Conservation (phyloP, 2,797 vertebrate genomes). For the Dryobates pubescens region DNA sequence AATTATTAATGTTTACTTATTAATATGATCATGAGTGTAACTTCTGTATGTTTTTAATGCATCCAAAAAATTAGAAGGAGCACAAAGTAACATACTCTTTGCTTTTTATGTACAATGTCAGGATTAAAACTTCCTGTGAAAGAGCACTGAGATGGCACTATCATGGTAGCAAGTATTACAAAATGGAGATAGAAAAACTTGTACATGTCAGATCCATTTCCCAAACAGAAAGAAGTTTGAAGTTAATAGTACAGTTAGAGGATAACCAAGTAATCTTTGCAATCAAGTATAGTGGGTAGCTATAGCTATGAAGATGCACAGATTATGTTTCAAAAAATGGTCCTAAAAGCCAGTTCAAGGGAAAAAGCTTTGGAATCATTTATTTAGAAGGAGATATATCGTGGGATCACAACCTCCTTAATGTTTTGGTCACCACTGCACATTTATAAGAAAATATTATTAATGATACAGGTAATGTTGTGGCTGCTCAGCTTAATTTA, state of each 20-base stretch:
- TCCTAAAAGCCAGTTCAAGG: neutral
- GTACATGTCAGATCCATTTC: neutral
- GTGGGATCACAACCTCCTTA: neutral
- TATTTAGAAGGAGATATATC: neutral
- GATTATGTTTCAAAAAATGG: neutral
- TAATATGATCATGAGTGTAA: neutral
- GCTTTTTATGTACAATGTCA: neutral
- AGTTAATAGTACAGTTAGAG: neutral
- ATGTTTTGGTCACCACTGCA: neutral
- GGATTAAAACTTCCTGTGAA: neutral
- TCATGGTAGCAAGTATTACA: neutral
- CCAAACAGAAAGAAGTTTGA: neutral
- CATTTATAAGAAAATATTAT: neutral
- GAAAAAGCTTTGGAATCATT: neutral
- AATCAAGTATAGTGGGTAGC: neutral
- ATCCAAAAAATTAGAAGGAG: neutral
- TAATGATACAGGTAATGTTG: neutral
- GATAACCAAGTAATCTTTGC: neutral
- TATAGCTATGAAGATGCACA: neutral
- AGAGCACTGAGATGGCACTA: neutral
- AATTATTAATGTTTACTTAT: neutral
- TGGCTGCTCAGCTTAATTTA: neutral
- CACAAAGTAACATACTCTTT: neutral
- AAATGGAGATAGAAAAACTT: neutral
- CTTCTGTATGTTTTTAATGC: neutral